Conservation (phyloP, 2,888 invertebrate species). For the Dasypogon diadema region DNA sequence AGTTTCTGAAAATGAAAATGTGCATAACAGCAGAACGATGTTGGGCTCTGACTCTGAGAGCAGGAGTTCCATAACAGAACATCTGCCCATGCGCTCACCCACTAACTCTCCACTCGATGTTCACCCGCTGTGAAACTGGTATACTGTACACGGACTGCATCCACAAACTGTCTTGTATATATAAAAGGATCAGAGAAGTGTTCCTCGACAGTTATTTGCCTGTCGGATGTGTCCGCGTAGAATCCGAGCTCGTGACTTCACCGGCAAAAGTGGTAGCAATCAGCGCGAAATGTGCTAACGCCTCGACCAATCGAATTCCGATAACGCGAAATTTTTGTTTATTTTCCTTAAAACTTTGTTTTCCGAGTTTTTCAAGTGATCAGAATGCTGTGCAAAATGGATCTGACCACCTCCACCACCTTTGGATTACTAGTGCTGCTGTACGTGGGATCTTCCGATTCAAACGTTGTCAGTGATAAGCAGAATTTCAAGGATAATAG, state of each 20-base stretch:
- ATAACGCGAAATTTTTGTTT: slow-evolving; percentile 18
- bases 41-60: background rate
- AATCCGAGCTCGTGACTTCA: background rate
- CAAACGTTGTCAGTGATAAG: slow-evolving; percentile 62
- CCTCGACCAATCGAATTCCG: background rate
- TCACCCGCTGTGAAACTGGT: slow-evolving; percentile 17
- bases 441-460: slow-evolving; percentile 52
- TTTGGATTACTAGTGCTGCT: slow-evolving; percentile 39
- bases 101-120: slow-evolving; percentile 10
- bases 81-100: slow-evolving; percentile 47
- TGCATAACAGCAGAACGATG: background rate
- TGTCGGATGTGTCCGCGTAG: slow-evolving; percentile 30
- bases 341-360: slow-evolving; percentile 2
- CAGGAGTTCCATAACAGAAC: background rate
- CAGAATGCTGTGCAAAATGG: slow-evolving; percentile 18
- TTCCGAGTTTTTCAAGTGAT: background rate
- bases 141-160: slow-evolving; percentile 27
- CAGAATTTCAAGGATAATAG: slow-evolving; percentile 61
- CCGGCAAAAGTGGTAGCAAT: background rate
- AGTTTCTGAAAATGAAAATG: slow-evolving; percentile 29
- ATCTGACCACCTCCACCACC: background rate
- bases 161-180: slow-evolving; percentile 30
- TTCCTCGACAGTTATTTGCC: slow-evolving; percentile 32
- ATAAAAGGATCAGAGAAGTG: slow-evolving; percentile 32
- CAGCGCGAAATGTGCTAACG: slow-evolving; percentile 41